Conservation (phyloP, 1,140 invertebrate species). For the Apis cerana region DNA sequence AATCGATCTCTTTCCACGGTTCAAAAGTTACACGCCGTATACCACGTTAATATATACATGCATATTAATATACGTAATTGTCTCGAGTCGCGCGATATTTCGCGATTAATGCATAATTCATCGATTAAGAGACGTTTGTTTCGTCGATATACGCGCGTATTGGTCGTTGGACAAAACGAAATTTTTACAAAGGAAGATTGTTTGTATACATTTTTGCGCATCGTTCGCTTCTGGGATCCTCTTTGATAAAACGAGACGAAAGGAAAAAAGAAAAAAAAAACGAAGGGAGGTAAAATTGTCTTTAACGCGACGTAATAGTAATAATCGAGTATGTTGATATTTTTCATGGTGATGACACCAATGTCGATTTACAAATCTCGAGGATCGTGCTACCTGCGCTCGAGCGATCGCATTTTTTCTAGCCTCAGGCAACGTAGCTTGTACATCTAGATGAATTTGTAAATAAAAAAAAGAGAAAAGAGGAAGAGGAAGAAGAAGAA, state of each 20-base stretch:
- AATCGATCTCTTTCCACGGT: background rate
- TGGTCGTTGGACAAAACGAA: background rate
- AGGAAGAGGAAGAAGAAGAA: no score
- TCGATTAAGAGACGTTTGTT: background rate
- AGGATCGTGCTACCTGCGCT: slow-evolving; percentile 51
- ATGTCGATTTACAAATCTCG: background rate
- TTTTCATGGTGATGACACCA: slow-evolving; percentile 1
- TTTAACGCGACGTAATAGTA: background rate
- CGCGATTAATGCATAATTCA: background rate
- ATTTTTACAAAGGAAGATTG: slow-evolving; percentile 5
- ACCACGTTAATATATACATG: no score
- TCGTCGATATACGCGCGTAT: background rate
- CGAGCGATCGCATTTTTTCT: slow-evolving; percentile 60
- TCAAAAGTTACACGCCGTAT: background rate
- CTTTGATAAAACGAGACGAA: background rate
- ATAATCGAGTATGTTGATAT: background rate
- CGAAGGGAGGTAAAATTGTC: background rate
- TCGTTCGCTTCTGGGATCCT: background rate
- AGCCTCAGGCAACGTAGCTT: slow-evolving; percentile 56
- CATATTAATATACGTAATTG: background rate
- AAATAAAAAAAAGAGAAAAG: slow-evolving; percentile 47
- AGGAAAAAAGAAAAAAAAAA: background rate
- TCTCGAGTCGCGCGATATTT: no score
- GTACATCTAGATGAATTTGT: slow-evolving; percentile 61
- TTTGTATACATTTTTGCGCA: background rate